Evolutionary conservation across 2,797 vertebrate species (phyloP), one percentile per base, ranked within the genome.

Genomic region (Spea hammondii): DNA sequence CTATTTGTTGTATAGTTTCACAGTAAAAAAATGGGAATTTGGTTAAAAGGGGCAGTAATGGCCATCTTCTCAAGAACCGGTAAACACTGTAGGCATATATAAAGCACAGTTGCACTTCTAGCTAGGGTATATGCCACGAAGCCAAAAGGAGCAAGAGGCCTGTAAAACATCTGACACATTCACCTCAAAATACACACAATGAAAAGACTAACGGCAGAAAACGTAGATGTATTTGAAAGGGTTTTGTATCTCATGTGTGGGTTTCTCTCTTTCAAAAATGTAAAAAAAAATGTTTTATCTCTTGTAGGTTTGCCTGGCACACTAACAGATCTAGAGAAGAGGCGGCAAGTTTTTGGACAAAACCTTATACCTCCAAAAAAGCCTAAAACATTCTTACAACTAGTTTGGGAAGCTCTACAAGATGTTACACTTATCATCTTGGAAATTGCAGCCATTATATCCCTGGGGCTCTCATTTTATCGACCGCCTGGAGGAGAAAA

Each of bases 341-440:
- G 98, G 91, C 96, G 88, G 94, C 95, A 96, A 92, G 86, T 95
- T 89, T 99, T 91, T 88, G 97, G 97, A 87, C 86, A 89, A 93
- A 99, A 99, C 93, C 92, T 99, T 91, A 99, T 99, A 96, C 98
- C 98, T 96, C 98, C 98, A 92, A 99, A 99, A 93, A 99, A 96
- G 96, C 95, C 97, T 95, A 99, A 99, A 96, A 99, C 98, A 83
- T 99, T 99, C 92, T 89, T 99, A 90, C 95, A 99, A 88, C 94
- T 99, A 85, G 96, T 99, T 80, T 99, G 97, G 97, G 97, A 99
- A 91, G 97, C 97, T 0, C 93, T 99, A 86, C 97, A 99, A 90
- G 97, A 99, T 0, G 97, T 99, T 87, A 99, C 98, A 32, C 95
- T 99, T 79, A 99, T 99, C 85, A 99, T 99, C 89, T 91, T 99